Evolutionary conservation across 2,888 invertebrate species (phyloP).

Genomic region (Drosophila meridiana): DNA sequence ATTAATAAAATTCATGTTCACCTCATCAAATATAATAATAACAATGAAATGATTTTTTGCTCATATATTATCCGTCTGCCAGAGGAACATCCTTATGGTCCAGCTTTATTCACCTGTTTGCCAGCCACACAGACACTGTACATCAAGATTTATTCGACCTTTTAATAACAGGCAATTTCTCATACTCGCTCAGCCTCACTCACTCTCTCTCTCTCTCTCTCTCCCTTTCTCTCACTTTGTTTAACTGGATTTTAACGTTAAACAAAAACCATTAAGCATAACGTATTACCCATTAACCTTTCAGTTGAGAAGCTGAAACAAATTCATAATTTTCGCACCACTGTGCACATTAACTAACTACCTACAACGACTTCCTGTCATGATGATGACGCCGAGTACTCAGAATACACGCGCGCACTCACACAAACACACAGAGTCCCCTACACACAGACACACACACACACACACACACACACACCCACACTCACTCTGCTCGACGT

Average conservation of each 20-base stretch:
- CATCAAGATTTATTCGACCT: slow-evolving; percentile 20
- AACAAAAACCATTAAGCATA: slow-evolving; percentile 15
- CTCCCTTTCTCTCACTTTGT: neutral
- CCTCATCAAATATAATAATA: neutral
- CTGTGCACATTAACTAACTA: slow-evolving; percentile 81
- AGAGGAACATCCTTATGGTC: neutral
- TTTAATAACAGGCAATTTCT: slow-evolving; percentile 13
- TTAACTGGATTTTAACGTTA: slow-evolving; percentile 21
- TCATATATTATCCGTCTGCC: neutral
- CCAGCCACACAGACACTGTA: neutral
- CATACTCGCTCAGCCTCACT: neutral
- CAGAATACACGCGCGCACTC: slow-evolving; percentile 19
- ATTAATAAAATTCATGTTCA: neutral
- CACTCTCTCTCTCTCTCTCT: neutral
- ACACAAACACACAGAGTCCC: slow-evolving; percentile 6
- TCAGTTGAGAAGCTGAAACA: slow-evolving; percentile 38
- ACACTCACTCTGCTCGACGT: slow-evolving; percentile 42
- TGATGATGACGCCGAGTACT: slow-evolving; percentile 46
- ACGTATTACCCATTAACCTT: slow-evolving; percentile 37
- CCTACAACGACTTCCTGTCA: slow-evolving; percentile 78
- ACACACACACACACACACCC: neutral
- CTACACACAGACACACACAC: slow-evolving; percentile 6
- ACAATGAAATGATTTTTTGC: neutral
- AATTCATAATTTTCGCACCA: slow-evolving; percentile 77
- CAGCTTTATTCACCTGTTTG: neutral